These are phyloP conservation scores for Agrotis segetum DNA, from an alignment of 2,888 invertebrate genomes.

Conservation along the genomic window DNA sequence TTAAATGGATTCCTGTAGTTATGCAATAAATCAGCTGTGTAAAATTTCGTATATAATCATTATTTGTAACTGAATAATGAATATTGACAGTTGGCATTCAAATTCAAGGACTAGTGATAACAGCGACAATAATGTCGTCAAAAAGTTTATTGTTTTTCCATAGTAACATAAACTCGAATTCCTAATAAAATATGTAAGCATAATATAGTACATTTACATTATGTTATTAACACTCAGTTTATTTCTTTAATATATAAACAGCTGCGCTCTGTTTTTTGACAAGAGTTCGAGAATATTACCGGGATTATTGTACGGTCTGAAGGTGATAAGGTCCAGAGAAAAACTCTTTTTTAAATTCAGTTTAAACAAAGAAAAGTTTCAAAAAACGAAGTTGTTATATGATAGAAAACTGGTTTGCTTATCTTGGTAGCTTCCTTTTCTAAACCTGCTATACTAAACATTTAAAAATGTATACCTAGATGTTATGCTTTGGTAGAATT, in stretches of 20 bases:
- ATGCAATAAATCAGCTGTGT: background rate
- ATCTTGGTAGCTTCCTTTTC: background rate
- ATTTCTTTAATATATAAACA: background rate
- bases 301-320: background rate
- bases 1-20: background rate
- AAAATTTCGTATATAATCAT: background rate
- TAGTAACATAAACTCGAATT: background rate
- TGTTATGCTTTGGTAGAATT: background rate
- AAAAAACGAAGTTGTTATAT: background rate
- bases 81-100: background rate
- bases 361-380: too few species aligned
- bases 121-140: background rate
- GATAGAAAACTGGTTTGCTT: background rate
- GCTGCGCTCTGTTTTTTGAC: background rate
- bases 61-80: background rate
- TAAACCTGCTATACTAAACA: background rate
- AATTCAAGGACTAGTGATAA: background rate
- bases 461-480: too few species aligned
- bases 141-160: background rate
- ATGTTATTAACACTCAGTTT: too few species aligned
- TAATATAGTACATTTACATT: too few species aligned
- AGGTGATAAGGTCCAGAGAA: background rate
- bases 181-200: constrained; percentile 2
- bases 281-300: background rate
- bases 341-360: background rate